Percentiles rank a stretch among this genome's conserved stretches.
Evolutionary conservation across 2,888 invertebrate species (phyloP).

Genomic region (Odontocolon sp.): DNA sequence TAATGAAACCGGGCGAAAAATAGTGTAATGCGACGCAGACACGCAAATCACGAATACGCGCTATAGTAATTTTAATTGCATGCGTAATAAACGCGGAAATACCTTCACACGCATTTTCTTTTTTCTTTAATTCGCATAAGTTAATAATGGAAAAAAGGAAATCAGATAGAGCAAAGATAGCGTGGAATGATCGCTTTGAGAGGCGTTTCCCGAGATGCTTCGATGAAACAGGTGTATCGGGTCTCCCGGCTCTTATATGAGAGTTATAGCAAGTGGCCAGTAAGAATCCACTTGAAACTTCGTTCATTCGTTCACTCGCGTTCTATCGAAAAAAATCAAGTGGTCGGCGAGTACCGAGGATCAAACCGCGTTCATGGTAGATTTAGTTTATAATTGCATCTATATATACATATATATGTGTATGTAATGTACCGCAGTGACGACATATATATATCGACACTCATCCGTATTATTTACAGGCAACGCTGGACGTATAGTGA

Average conservation of each 20-base stretch:
- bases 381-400: constrained; percentile 34
- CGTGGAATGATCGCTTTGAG: constrained; percentile 13
- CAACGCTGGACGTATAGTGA: neutral
- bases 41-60: too few species aligned
- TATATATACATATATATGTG: constrained; percentile 43
- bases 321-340: constrained; percentile 44
- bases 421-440: constrained; percentile 29
- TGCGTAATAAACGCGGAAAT: neutral
- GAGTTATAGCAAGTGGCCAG: constrained; percentile 42
- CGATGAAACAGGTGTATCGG: constrained; percentile 45
- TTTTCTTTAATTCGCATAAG: neutral
- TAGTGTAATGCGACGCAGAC: constrained; percentile 11
- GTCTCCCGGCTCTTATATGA: constrained; percentile 45
- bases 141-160: constrained; percentile 31
- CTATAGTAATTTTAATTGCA: too few species aligned
- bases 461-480: constrained; percentile 31
- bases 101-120: neutral
- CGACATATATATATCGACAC: constrained; percentile 41
- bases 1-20: constrained; percentile 11
- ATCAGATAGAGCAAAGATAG: neutral
- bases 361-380: constrained; percentile 43
- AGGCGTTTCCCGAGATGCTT: constrained; percentile 13
- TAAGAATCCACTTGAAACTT: constrained; percentile 60
- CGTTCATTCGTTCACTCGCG: constrained; percentile 57
- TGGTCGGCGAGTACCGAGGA: constrained; percentile 29